phyloP scores from a whole-genome alignment of 2,888 invertebrate species.

The Buathra laborator region DNA sequence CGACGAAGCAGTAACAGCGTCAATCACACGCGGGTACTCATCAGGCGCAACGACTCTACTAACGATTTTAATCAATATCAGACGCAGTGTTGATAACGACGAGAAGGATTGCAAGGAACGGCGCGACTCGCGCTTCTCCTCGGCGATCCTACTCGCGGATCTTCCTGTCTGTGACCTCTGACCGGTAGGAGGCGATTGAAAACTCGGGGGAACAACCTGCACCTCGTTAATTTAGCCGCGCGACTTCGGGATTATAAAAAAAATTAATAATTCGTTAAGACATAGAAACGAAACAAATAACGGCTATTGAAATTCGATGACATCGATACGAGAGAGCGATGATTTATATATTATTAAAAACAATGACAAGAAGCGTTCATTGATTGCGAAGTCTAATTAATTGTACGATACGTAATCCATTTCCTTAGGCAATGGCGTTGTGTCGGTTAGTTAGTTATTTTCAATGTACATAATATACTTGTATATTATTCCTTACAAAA shows the following conservation, averaged over 20 bases:
- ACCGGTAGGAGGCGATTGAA: constrained; percentile 12
- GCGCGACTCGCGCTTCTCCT: constrained; percentile 56
- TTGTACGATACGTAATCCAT: constrained; percentile 10
- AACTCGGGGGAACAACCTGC: not conserved
- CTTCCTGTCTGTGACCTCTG: constrained; percentile 44
- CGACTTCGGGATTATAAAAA: constrained; percentile 9
- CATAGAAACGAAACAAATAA: constrained; percentile 23
- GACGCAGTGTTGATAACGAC: constrained; percentile 79
- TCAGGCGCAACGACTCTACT: constrained; percentile 72
- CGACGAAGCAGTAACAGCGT: constrained; percentile 69
- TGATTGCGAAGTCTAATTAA: constrained; percentile 11
- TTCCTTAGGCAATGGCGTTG: not conserved
- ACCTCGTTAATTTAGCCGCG: not conserved
- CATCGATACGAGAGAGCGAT: constrained; percentile 46
- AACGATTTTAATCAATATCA: constrained; percentile 75
- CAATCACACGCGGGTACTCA: constrained; percentile 70
- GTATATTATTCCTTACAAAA: constrained; percentile 34
- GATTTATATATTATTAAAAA: not conserved
- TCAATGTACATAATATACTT: constrained; percentile 27
- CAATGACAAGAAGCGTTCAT: not conserved
- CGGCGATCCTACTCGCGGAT: constrained; percentile 45
- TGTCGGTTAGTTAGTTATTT: not conserved
- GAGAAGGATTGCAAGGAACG: constrained; percentile 39
- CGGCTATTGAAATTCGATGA: constrained; percentile 48
- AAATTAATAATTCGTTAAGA: constrained; percentile 13